Conservation (phyloP, 1,140 invertebrate species). For the Eubasilissa regina region DNA sequence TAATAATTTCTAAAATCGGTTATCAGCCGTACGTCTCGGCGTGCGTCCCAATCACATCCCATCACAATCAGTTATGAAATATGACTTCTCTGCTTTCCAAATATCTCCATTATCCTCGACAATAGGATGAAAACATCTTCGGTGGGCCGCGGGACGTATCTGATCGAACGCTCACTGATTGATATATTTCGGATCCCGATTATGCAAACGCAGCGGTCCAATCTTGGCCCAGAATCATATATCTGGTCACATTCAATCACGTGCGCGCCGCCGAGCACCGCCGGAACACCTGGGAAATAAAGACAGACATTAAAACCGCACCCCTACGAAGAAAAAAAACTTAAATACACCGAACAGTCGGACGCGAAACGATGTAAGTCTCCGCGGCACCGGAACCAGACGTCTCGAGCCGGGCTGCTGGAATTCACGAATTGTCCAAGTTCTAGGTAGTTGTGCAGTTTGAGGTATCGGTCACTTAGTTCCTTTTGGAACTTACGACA, state of each 20-base stretch:
- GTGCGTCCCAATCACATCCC: too few species aligned
- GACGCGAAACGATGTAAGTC: not conserved
- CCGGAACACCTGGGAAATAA: constrained; percentile 42
- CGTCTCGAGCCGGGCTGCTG: not conserved
- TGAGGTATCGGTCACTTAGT: not conserved
- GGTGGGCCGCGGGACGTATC: constrained; percentile 29
- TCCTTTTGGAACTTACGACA: constrained; percentile 12
- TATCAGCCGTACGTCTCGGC: too few species aligned
- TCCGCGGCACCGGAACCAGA: not conserved
- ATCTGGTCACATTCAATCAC: constrained; percentile 18
- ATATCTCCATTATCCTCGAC: constrained; percentile 30
- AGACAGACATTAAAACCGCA: constrained; percentile 30
- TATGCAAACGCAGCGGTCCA: constrained; percentile 47
- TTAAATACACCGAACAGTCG: not conserved
- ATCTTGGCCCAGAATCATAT: constrained; percentile 21
- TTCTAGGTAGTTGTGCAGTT: too few species aligned
- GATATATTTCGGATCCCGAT: constrained; percentile 48
- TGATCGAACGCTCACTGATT: constrained; percentile 46
- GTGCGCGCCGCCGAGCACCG: constrained; percentile 12
- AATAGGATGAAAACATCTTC: constrained; percentile 33
- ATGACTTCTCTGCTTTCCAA: not conserved
- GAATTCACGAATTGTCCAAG: too few species aligned
- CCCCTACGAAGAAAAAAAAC: constrained; percentile 33
- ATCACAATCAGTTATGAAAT: constrained; percentile 3
- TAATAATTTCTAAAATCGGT: too few species aligned